A percentile compares a stretch with the other conserved stretches of the same genome.
Evolutionary conservation across 2,113 vertebrate species (phyloP).

Genomic region (Esox niger): DNA sequence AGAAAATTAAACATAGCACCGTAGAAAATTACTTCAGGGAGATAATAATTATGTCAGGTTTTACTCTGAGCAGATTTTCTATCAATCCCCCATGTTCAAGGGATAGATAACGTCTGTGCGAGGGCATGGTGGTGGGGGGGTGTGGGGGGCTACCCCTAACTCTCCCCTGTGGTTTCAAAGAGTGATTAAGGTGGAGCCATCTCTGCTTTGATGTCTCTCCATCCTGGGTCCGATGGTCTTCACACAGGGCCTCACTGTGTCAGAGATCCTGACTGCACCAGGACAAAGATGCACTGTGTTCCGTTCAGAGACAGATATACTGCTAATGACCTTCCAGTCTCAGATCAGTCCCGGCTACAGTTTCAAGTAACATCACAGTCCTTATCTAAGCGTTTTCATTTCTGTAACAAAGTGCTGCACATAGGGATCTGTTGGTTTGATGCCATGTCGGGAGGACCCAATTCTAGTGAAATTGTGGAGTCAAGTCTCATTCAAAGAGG

Average conservation of each 20-base stretch:
- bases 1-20: too few relatives aligned
- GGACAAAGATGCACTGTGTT: conserved; percentile 60
- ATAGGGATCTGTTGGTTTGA: conserved; percentile 23
- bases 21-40: too few relatives aligned
- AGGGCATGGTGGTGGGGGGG: background rate
- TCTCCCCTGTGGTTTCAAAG: conserved; percentile 23
- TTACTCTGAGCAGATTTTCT: too few relatives aligned
- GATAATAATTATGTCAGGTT: too few relatives aligned
- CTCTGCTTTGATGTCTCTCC: conserved; percentile 50
- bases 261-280: conserved; percentile 38
- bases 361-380: conserved; percentile 38
- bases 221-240: conserved; percentile 34
- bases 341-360: conserved; percentile 40
- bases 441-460: conserved; percentile 17
- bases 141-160: conserved; percentile 28
- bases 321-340: conserved; percentile 54
- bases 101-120: background rate
- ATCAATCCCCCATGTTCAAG: background rate
- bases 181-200: conserved; percentile 55
- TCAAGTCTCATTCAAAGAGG: conserved; percentile 6
- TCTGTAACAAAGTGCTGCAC: conserved; percentile 23
- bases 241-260: conserved; percentile 44
- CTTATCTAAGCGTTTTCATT: conserved; percentile 35
- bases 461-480: conserved; percentile 18
- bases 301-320: conserved; percentile 36